Evolutionary conservation across 2,888 invertebrate genomes (phyloP).

Genomic region (Morpho achilles): DNA sequence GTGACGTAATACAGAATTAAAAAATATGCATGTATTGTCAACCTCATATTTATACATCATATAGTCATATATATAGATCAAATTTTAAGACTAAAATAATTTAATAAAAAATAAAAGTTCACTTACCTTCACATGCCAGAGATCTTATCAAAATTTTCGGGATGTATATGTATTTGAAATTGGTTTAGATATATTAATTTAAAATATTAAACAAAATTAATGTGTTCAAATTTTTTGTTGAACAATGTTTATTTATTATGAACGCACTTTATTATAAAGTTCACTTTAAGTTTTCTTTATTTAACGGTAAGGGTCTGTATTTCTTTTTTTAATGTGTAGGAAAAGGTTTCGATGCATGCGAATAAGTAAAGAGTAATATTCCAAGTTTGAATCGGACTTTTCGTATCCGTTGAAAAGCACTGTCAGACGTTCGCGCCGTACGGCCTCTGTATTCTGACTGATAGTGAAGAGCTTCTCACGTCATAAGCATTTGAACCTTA

Average conservation of each 20-base stretch:
- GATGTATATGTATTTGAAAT: no score
- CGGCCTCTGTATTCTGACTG: conserved; percentile 22
- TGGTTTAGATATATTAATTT: no score
- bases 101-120: background rate
- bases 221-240: no score
- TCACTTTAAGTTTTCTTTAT: background rate
- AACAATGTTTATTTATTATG: no score
- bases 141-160: background rate
- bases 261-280: background rate
- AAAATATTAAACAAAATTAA: no score
- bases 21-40: no score
- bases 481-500: conserved; percentile 13
- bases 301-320: background rate
- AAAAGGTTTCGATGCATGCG: background rate
- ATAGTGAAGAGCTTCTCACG: conserved; percentile 16
- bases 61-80: no score
- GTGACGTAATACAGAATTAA: no score
- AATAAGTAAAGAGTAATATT: background rate
- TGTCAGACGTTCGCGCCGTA: conserved; percentile 19
- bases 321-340: background rate
- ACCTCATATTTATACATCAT: no score
- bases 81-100: no score
- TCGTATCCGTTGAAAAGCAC: conserved; percentile 1
- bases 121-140: background rate
- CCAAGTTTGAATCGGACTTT: conserved; percentile 11